Evolutionary conservation across 2,797 vertebrate genomes (phyloP).

Genomic region (Chromis chromis): DNA sequence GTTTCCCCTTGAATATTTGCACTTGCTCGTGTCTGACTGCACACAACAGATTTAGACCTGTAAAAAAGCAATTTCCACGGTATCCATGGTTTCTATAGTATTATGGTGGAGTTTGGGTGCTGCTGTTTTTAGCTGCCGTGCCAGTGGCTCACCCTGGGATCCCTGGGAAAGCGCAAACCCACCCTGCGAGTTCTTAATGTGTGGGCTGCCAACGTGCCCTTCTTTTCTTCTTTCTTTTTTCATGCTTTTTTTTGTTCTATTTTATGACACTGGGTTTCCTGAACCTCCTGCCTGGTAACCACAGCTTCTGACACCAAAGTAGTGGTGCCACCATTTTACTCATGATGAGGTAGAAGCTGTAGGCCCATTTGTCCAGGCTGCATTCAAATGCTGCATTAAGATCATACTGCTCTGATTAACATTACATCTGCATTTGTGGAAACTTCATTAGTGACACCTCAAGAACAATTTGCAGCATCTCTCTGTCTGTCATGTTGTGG

Average conservation of each 20-base stretch:
- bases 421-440: neutral
- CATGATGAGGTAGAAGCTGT: constrained; percentile 50
- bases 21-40: constrained; percentile 68
- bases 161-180: constrained; percentile 77
- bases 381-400: neutral
- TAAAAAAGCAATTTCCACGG: constrained; percentile 71
- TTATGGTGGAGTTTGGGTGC: constrained; percentile 77
- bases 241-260: constrained; percentile 53
- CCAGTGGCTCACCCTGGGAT: constrained; percentile 69
- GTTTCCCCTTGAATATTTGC: constrained; percentile 71
- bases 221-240: constrained; percentile 43
- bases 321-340: constrained; percentile 51
- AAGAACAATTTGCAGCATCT: neutral
- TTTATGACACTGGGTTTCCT: constrained; percentile 73
- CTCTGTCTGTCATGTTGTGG: neutral
- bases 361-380: constrained; percentile 17
- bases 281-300: constrained; percentile 63
- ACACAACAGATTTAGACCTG: constrained; percentile 64
- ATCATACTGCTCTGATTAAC: neutral
- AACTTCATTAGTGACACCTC: constrained; percentile 2
- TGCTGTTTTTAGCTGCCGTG: constrained; percentile 79
- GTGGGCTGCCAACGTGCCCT: constrained; percentile 70
- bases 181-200: constrained; percentile 78
- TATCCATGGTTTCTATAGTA: constrained; percentile 82
- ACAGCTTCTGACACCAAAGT: constrained; percentile 55